A percentile compares a stretch with the other conserved stretches of the same genome.
phyloP scores from a whole-genome alignment of 2,797 vertebrate genomes.

The Fringilla coelebs region DNA sequence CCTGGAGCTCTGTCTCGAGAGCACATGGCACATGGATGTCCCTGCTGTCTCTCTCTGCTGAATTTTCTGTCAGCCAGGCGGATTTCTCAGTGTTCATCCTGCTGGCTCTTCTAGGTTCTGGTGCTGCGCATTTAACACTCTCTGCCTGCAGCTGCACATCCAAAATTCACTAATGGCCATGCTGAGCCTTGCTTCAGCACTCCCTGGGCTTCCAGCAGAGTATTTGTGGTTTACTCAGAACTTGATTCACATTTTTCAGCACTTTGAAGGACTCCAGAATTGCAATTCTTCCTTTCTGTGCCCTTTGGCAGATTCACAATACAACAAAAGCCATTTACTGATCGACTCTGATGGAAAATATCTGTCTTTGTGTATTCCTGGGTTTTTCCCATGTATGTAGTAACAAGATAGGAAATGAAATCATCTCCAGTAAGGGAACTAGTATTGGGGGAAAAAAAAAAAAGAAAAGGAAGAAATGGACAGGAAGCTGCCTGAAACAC shows the following conservation, averaged over 20 bases:
- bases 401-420: constrained; percentile 20
- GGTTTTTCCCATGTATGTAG: not conserved
- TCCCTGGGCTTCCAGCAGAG: not conserved
- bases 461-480: not conserved
- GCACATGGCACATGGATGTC: rapidly evolving
- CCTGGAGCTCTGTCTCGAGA: rapidly evolving
- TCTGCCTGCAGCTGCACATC: not conserved
- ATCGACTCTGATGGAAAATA: not conserved
- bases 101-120: not conserved
- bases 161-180: rapidly evolving
- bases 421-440: constrained; percentile 41
- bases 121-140: not conserved
- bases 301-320: not conserved
- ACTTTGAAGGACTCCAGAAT: not conserved
- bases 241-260: not conserved
- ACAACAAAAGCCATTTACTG: not conserved
- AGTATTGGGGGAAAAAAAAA: not conserved
- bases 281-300: not conserved
- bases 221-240: not conserved
- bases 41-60: not conserved
- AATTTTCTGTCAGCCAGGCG: not conserved
- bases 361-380: not conserved
- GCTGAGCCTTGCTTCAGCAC: not conserved
- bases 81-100: not conserved
- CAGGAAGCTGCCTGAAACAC: not conserved